Base-by-base conservation (phyloP, 2,888 invertebrate genomes). In the Ptychoptera contaminata region DNA sequence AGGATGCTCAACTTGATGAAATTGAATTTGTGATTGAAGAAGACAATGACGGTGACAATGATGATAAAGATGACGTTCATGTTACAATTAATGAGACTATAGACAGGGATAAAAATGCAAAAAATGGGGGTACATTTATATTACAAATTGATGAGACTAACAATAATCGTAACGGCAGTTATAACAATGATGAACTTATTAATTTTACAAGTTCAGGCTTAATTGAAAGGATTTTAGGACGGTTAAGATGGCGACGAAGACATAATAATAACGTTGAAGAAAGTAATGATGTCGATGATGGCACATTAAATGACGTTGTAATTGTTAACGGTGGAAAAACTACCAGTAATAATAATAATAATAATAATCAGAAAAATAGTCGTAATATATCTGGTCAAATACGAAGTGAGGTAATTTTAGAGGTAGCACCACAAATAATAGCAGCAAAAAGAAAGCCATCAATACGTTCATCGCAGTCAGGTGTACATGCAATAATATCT, bases 101-200 rank as follows among this genome's bases (percentile, higher is more conserved):
- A n/a, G n/a, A 23, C 23, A 7, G 23, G 23, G 23, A 23, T 5
- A 23, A 23, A 5, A 23, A 23, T 23, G 7, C 3, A 5, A 23
- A 23, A 5, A 23, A 23, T 23, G 23, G 23, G 7, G 23, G 23
- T 5, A 23, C 23, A 23, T 23, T 23, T 23, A 23, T 23, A 5
- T n/a, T 12, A 36, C 36, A 36, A 36, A 36, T 36, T 36, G 32
- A 32, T 32, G 49, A 55, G 30, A 50, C 16, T 5, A 29, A 53
- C 14, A 42, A 42, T 34, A 34, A 46, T 37, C 43, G 9, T 37
- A 46, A 49, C 53, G 58, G 8, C 14, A 12, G 29, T 16, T 16
- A 16, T 37, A 39, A 44, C 14, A 43, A 43, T 23, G 47, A 47
- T 30, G 45, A 47, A 40, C 37, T 47, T 16, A 14, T 45, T 23